Conservation (phyloP, 2,888 invertebrate species). For the Drosophila ochracea region DNA sequence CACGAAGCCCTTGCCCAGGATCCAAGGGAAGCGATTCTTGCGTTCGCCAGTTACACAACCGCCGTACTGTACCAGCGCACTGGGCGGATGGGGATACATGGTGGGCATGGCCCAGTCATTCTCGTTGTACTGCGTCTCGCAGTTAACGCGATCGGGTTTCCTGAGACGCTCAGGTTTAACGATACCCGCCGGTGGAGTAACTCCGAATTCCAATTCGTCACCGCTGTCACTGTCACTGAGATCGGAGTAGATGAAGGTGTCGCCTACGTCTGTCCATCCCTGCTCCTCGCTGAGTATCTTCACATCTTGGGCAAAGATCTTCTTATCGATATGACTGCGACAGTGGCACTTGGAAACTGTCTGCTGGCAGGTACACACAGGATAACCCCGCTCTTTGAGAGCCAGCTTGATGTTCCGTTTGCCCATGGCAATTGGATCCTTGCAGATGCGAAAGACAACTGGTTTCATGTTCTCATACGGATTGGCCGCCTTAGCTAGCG, state of each 20-base stretch:
- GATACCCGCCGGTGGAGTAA: constrained; percentile 90
- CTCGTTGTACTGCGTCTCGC: constrained; percentile 88
- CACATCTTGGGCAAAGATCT: constrained; percentile 86
- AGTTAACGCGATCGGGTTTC: constrained; percentile 86
- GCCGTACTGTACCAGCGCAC: constrained; percentile 68
- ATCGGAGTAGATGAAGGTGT: constrained; percentile 72
- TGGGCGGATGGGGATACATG: constrained; percentile 70
- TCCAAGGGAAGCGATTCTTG: constrained; percentile 48
- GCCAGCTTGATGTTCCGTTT: constrained; percentile 86
- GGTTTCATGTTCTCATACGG: constrained; percentile 90
- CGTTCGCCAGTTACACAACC: constrained; percentile 76
- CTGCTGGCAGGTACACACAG: constrained; percentile 86
- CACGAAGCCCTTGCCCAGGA: constrained; percentile 59
- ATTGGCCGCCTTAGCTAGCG: constrained; percentile 87
- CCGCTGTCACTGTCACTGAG: constrained; percentile 84
- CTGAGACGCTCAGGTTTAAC: constrained; percentile 87
- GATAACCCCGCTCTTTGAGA: constrained; percentile 86
- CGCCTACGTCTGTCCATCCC: constrained; percentile 61
- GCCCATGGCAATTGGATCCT: constrained; percentile 86
- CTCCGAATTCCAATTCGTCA: constrained; percentile 90
- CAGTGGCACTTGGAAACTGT: constrained; percentile 84
- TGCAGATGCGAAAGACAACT: constrained; percentile 88
- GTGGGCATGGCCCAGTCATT: constrained; percentile 85
- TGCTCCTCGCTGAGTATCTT: constrained; percentile 83
- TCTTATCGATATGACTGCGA: constrained; percentile 83